Conservation (phyloP, 53 echinoderm and acorn worm genomes). For the Holothuria scabra region DNA sequence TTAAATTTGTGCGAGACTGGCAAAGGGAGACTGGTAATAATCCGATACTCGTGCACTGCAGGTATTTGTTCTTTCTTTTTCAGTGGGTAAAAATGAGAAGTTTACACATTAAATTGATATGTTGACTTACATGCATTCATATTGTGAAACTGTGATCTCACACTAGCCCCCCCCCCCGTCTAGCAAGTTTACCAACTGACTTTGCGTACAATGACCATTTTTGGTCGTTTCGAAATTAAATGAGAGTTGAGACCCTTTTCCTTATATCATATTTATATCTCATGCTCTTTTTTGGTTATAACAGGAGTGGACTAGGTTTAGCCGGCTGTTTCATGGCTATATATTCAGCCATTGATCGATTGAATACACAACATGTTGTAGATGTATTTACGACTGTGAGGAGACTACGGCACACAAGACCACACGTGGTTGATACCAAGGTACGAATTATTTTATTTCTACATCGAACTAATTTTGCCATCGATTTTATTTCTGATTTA, state of each 20-base stretch:
- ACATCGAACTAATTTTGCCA: no score
- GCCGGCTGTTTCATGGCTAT: constrained; percentile 40
- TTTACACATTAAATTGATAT: no score
- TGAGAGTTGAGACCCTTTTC: no score
- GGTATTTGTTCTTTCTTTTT: not conserved
- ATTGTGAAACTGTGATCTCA: no score
- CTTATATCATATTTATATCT: not conserved
- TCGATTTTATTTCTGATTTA: no score
- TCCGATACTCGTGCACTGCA: constrained; percentile 29
- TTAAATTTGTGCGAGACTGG: constrained; percentile 20
- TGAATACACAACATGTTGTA: constrained; percentile 41
- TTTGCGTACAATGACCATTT: no score
- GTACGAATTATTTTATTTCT: not conserved
- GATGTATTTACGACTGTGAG: constrained; percentile 45
- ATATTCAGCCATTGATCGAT: constrained; percentile 39
- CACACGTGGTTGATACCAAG: constrained; percentile 15
- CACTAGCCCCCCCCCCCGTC: no score
- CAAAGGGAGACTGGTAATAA: constrained; percentile 33
- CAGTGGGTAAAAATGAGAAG: no score
- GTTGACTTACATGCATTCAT: no score
- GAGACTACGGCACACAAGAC: constrained; percentile 30
- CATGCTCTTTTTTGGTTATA: not conserved
- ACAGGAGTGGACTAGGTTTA: constrained; percentile 32
- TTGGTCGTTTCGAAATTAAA: no score
- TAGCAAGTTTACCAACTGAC: no score